Evolutionary conservation across 2,113 vertebrate genomes (phyloP), one percentile per base, ranked within the genome.

Genomic region (Rhynchomys soricoides): DNA sequence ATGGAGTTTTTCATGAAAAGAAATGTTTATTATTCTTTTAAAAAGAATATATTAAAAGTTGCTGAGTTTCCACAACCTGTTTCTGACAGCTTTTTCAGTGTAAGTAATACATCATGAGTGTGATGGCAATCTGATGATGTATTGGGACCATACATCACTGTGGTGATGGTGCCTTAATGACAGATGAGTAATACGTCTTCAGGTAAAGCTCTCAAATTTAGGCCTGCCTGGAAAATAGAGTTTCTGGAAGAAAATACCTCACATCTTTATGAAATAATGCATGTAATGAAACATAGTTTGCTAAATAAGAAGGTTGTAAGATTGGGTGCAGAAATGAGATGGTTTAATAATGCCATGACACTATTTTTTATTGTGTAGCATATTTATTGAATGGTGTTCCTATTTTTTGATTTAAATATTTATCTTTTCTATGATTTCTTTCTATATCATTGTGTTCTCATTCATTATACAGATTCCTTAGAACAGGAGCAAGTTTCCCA

Each of bases 121-220:
- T 90, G 74, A 97, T 95, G 96, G 93, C 93, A 90, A 96, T 98
- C 98, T 98, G 95, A 97, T 98, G 98, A 99, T 98, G 96, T 98
- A 98, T 98, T 98, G 96, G 95, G 96, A 96, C 97, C 97, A 98
- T 98, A 97, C 79, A 98, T 98, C 97, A 98, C 89, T 48, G 43
- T 26, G 85, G 71, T 98, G 97, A 97, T 79, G 79, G 97, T 7
- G 89, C 68, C 97, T 77, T 98, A 96, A 89, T 98, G 98, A 98
- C 97, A 92, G 95, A 98, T 98, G 96, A 98, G 79, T 95, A 97
- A 98, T 98, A 98, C 21, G 94, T 98, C 98, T 98, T 97, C 86
- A 98, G 96, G 97, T 96, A 98, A 98, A 98, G 96, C 97, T 96
- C 85, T 97, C 98, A 98, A 96, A 96, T 96, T 96, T 81, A 93